Percentiles rank a stretch among this genome's conserved stretches.
Conservation (phyloP, 2,888 invertebrate species). For the Ecliptopera silaceata region DNA sequence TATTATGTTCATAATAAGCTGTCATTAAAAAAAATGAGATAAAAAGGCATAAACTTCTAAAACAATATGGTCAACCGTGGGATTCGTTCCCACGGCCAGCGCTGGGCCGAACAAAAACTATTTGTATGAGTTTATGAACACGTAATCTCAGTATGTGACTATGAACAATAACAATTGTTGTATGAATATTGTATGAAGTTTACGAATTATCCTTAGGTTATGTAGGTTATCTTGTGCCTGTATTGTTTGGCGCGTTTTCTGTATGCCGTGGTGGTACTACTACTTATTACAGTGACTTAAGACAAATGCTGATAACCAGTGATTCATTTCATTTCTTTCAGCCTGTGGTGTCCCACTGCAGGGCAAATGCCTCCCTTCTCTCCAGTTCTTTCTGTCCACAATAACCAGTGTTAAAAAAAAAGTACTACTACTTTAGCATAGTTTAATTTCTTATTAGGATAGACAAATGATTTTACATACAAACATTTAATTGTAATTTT, state of each 20-base stretch:
- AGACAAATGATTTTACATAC: too few relatives aligned
- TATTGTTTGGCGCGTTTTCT: slow-evolving; percentile 28
- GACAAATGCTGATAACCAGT: too few relatives aligned
- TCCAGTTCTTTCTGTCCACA: too few relatives aligned
- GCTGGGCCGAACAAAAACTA: slow-evolving; percentile 46
- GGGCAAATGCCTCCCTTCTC: too few relatives aligned
- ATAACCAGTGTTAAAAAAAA: too few relatives aligned
- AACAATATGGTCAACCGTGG: slow-evolving; percentile 66
- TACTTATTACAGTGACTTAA: slow-evolving; percentile 12
- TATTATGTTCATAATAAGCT: slow-evolving; percentile 75
- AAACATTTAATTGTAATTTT: too few relatives aligned
- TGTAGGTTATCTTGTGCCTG: slow-evolving; percentile 35
- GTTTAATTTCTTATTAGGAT: too few relatives aligned
- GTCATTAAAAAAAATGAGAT: slow-evolving; percentile 69
- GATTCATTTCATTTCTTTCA: too few relatives aligned
- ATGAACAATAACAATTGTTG: slow-evolving; percentile 41
- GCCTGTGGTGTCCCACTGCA: too few relatives aligned
- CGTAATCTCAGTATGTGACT: slow-evolving; percentile 36
- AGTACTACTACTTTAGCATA: too few relatives aligned
- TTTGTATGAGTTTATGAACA: slow-evolving; percentile 40
- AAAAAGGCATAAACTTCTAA: slow-evolving; percentile 48
- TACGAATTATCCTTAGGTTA: slow-evolving; percentile 34
- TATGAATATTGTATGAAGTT: slow-evolving; percentile 37
- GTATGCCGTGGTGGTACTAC: slow-evolving; percentile 14
- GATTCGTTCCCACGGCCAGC: slow-evolving; percentile 65